These are phyloP conservation scores for Sinopyrophorus schimmeli DNA, from an alignment of 2,888 invertebrate species.

Conservation along the genomic window DNA sequence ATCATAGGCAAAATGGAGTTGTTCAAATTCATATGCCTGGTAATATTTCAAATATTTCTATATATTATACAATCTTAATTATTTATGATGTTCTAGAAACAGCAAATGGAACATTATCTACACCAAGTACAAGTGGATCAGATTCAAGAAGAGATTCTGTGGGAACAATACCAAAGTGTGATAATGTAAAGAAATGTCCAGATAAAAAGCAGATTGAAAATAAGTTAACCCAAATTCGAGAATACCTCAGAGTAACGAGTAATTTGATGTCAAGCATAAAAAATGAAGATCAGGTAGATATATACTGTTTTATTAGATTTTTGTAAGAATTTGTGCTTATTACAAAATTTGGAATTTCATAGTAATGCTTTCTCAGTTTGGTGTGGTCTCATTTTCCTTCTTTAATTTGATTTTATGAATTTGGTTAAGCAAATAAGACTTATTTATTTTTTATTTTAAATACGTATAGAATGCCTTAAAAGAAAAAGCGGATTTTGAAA, in stretches of 20 bases:
- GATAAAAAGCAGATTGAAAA: conserved; percentile 71
- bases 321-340: conserved; percentile 9
- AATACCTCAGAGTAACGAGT: conserved; percentile 72
- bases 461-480: conserved; percentile 33
- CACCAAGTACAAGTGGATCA: conserved; percentile 47
- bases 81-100: conserved; percentile 24
- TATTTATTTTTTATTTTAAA: no score
- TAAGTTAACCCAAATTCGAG: conserved; percentile 70
- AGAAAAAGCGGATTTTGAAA: conserved; percentile 63
- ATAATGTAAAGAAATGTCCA: conserved; percentile 59
- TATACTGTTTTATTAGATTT: no score
- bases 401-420: no score
- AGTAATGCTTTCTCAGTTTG: no score
- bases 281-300: conserved; percentile 67
- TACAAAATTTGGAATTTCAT: no score
- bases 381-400: no score
- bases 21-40: conserved; percentile 15
- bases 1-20: conserved; percentile 26
- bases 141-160: conserved; percentile 51
- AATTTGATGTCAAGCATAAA: conserved; percentile 71
- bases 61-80: no score
- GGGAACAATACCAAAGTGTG: conserved; percentile 51
- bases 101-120: conserved; percentile 45
- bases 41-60: no score
- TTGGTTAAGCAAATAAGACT: no score